Evolutionary conservation across 2,888 invertebrate species (phyloP).

Genomic region (Netelia melanura): DNA sequence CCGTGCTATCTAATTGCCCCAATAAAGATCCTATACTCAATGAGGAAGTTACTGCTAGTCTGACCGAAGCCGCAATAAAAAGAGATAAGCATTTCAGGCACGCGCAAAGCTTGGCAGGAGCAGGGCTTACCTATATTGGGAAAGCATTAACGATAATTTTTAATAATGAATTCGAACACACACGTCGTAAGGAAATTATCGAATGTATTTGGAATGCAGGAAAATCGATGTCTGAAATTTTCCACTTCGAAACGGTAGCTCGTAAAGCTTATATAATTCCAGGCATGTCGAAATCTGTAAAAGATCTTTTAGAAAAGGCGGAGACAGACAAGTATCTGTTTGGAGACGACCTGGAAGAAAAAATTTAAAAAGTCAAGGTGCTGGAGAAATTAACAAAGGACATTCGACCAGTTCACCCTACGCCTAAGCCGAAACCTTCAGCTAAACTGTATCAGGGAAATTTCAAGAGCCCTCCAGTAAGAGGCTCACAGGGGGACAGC

Average conservation of each 20-base stretch:
- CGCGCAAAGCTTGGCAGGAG: conserved; percentile 62
- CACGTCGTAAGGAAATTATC: conserved; percentile 14
- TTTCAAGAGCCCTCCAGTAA: conserved; percentile 10
- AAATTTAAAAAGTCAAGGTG: conserved; percentile 14
- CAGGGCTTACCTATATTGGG: conserved; percentile 20
- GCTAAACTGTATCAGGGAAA: conserved; percentile 19
- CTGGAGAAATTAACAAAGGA: conserved; percentile 17
- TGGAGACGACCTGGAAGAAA: conserved; percentile 12
- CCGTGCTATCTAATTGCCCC: conserved; percentile 58
- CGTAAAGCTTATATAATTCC: conserved; percentile 19
- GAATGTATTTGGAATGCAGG: conserved; percentile 19
- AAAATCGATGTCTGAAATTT: conserved; percentile 20
- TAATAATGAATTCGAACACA: not conserved
- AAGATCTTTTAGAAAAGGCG: not conserved
- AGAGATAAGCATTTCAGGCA: conserved; percentile 59
- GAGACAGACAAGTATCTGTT: not conserved
- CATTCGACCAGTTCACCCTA: conserved; percentile 10
- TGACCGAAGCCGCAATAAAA: conserved; percentile 56
- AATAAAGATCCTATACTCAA: conserved; percentile 62
- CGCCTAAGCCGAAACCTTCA: conserved; percentile 15
- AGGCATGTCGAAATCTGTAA: conserved; percentile 25
- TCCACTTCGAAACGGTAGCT: conserved; percentile 24
- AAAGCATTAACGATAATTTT: conserved; percentile 6
- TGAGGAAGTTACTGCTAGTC: conserved; percentile 55
- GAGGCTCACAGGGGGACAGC: conserved; percentile 1